Base-by-base conservation (phyloP, 2,797 vertebrate species). In the Cetoscarus ocellatus region DNA sequence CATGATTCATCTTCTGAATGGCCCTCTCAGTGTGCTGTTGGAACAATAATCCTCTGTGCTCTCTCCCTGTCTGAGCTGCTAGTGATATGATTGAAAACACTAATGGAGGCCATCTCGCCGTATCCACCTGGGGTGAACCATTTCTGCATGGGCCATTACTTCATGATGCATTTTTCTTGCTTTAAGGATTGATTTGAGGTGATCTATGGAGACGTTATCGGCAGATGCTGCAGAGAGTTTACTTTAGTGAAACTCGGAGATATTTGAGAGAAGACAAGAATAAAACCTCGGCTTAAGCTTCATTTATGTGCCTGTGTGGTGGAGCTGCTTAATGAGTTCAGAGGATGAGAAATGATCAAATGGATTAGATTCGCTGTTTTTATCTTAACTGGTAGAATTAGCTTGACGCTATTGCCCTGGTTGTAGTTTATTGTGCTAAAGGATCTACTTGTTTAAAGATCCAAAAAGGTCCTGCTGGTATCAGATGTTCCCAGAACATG, bases 1-100 rank as follows among this genome's bases (percentile, higher is more conserved):
- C 42, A 54, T 82, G 78, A 90, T 85, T 87, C 78, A 79, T 88
- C 84, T 79, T 72, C 45, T 79, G 68, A 89, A 87, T 81, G 67
- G 79, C 52, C 68, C 77, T 82, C 78, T 62, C 35, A 78, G 72
- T 67, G 70, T 52, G 49, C 67, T 57, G 62, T 35, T 75, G 73
- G 70, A 74, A 73, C 72, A 81, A 75, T 77, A 85, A 82, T 72
- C 67, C 51, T 52, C 66, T 43, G 40, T 68, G 75, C 54, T 74
- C 42, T 53, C 42, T 44, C 47, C 55, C 68, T 66, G 74, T 73
- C 77, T 77, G 14, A 67, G 67, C 75, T 70, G 51, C 62, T 12
- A 36, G 54, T 36, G 73, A 84, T 70, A 52, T 61, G 73, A 83
- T 55, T 57, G 62, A 70, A 72, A 75, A 63, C 71, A 66, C 59